Evolutionary conservation across 2,113 vertebrate species (phyloP), one percentile per base, ranked within the genome.

Genomic region (Balaeniceps rex): DNA sequence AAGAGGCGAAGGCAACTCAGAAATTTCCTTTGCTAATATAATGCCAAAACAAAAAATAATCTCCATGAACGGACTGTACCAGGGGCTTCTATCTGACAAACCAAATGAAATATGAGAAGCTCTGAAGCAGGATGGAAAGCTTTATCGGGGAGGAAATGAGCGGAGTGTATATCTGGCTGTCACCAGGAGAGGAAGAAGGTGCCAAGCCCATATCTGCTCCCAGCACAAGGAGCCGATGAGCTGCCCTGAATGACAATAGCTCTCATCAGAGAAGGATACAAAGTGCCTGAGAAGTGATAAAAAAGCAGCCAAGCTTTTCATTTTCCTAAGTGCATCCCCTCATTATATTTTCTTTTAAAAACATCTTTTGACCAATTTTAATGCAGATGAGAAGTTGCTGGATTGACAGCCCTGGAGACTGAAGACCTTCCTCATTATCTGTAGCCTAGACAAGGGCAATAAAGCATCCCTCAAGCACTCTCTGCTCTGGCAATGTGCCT

Each of bases 301-400:
- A 97, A 95, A 95, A 80, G 81, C 94, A 96, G 89, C 90, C 88
- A 88, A 88, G 87, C 57, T 84, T 94, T 94, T 94, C 75, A 93
- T 96, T 96, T 84, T 94, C 91, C 88, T 96, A 96, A 97, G 79
- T 88, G 82, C 66, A 86, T 87, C 87, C 87, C 72, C 72, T 96
- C 88, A 78, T 97, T 97, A 96, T 93, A 88, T 85, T 96, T 97
- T 91, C 70, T 91, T 95, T 94, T 88, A 90, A 96, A 96, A 92
- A 75, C 55, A 71, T 97, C 75, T 94, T 97, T 95, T 90, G 92
- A 93, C 90, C 83, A 93, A 94, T 97, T 97, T 95, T 97, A 96
- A 97, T 97, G 92, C 87, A 92, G 87, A 92, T 92, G 88, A 85
- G 84, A 91, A 75, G 23, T 51, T 90, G 65, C 38, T 0, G 1